phyloP scores from a whole-genome alignment of 2,888 invertebrate genomes.

The Synanthedon andrenaeformis region DNA sequence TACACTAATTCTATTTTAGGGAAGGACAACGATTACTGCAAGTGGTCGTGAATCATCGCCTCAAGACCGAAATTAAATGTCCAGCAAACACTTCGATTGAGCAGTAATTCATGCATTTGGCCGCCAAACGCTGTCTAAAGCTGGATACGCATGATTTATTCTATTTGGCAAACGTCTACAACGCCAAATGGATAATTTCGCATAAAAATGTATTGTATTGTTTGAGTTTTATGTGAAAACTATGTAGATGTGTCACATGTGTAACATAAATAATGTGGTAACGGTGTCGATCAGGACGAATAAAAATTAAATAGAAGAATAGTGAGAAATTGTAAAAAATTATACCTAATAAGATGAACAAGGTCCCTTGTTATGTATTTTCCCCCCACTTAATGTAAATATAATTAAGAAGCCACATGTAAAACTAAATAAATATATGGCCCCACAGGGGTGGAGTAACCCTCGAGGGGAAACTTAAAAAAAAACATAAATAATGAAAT shows the following conservation, averaged over 20 bases:
- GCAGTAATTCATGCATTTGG: conserved; percentile 18
- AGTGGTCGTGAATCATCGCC: conserved; percentile 2
- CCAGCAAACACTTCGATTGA: conserved; percentile 3
- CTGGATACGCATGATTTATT: conserved; percentile 22
- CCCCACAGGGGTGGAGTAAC: no score
- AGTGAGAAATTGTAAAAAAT: no score
- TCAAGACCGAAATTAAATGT: background rate
- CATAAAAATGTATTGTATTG: conserved; percentile 16
- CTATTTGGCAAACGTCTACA: conserved; percentile 23
- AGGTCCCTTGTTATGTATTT: no score
- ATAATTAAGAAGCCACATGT: no score
- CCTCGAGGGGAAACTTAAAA: no score
- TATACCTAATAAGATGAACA: no score
- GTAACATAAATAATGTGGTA: conserved; percentile 5
- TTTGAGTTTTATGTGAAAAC: conserved; percentile 16
- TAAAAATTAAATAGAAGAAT: no score
- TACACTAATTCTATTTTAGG: conserved; percentile 1
- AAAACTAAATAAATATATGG: no score
- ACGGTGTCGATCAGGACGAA: no score
- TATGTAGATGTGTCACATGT: conserved; percentile 21
- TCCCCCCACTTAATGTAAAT: no score
- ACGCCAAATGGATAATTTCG: conserved; percentile 6
- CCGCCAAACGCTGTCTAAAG: conserved; percentile 13
- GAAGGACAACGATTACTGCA: conserved; percentile 3
- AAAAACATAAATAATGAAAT: conserved; percentile 3